Evolutionary conservation across 2,888 invertebrate species (phyloP).

Genomic region (Hofmannophila pseudospretella): DNA sequence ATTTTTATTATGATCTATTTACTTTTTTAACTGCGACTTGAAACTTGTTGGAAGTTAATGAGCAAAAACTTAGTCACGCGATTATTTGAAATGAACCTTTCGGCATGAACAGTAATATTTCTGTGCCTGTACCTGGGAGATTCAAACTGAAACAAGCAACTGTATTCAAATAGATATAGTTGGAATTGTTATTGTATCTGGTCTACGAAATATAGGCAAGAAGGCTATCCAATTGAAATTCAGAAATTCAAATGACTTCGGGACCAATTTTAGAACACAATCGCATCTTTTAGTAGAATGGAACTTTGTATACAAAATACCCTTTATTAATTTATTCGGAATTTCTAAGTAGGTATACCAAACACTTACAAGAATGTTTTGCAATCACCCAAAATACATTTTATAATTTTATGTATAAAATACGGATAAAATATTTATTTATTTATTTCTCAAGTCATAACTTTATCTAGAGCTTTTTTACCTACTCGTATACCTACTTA

Average conservation of each 20-base stretch:
- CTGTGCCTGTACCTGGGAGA: too few species aligned
- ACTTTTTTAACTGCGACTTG: conserved; percentile 33
- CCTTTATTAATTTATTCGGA: conserved; percentile 37
- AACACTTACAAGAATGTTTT: background rate
- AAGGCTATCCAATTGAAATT: conserved; percentile 48
- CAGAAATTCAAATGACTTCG: conserved; percentile 68
- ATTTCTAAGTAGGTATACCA: conserved; percentile 9
- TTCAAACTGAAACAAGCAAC: too few species aligned
- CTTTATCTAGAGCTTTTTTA: too few species aligned
- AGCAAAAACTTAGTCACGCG: conserved; percentile 38
- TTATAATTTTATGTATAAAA: background rate
- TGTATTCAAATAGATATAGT: too few species aligned
- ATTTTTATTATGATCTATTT: conserved; percentile 37
- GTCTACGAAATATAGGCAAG: conserved; percentile 27
- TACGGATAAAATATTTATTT: background rate
- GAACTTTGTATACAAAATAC: conserved; percentile 27
- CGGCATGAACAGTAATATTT: background rate
- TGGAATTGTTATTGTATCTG: conserved; percentile 2
- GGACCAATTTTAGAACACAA: conserved; percentile 23
- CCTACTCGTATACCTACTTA: too few species aligned
- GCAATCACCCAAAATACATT: background rate
- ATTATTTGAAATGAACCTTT: background rate
- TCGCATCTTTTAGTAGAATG: conserved; percentile 10
- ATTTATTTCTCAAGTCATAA: background rate
- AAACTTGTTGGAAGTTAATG: conserved; percentile 34